Percentiles rank a stretch among this genome's conserved stretches.
Conservation (phyloP, 2,888 invertebrate species). For the Chloroclystis v-ata region DNA sequence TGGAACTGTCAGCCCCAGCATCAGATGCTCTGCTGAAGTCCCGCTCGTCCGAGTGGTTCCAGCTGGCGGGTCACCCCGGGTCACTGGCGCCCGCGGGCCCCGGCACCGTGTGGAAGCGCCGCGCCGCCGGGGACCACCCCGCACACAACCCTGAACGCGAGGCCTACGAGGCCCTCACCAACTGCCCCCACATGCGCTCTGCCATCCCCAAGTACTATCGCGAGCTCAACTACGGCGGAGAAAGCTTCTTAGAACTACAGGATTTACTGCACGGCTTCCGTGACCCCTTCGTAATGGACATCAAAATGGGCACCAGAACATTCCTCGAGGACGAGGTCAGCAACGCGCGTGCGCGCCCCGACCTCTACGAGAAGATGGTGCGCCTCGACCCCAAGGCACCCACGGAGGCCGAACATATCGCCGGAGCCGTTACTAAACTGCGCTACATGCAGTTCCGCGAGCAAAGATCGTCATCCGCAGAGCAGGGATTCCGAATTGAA, state of each 20-base stretch:
- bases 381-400: conserved; percentile 92
- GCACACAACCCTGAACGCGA: conserved; percentile 84
- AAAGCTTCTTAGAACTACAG: conserved; percentile 95
- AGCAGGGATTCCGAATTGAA: conserved; percentile 96
- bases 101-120: conserved; percentile 95
- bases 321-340: conserved; percentile 97
- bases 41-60: conserved; percentile 87
- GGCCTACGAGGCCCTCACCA: conserved; percentile 88
- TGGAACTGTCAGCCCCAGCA: conserved; percentile 93
- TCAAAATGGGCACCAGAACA: conserved; percentile 97
- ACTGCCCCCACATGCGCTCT: conserved; percentile 83
- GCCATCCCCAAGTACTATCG: conserved; percentile 91
- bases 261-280: conserved; percentile 93
- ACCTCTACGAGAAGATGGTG: conserved; percentile 97
- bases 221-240: conserved; percentile 86
- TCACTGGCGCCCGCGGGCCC: conserved; percentile 95
- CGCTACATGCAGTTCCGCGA: conserved; percentile 98
- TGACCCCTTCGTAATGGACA: conserved; percentile 97
- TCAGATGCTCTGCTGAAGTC: conserved; percentile 90
- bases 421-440: conserved; percentile 93
- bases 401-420: conserved; percentile 87
- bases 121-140: conserved; percentile 83
- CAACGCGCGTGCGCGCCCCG: conserved; percentile 88
- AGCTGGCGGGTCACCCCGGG: conserved; percentile 94
- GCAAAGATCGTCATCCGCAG: conserved; percentile 93